Evolutionary conservation across 1,140 invertebrate species (phyloP), one percentile per base, ranked within the genome.

Genomic region (Bombus ignitus): DNA sequence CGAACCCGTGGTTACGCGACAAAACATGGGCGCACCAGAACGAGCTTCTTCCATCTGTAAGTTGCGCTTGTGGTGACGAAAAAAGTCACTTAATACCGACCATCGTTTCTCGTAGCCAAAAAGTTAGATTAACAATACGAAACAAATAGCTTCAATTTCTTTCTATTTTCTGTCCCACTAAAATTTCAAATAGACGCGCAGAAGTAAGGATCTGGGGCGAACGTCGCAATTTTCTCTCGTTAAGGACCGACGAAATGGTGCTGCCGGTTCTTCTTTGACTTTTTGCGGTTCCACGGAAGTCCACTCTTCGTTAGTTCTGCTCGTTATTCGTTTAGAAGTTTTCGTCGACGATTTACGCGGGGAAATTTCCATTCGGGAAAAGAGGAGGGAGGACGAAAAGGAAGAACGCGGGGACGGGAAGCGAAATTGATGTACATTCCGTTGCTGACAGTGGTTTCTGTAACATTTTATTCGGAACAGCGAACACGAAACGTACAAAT

Each of bases 381-480:
- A 37, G 10, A 62, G 25, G 57, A n/a, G 28, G 6, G 3, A 1
- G 53, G 53, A 35, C 32, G 8, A 44, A 12, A 22, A n/a, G n/a
- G 74, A 28, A 53, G 57, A 9, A 6, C 15, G 6, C 28, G 25
- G 15, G 72, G 10, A 66, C 57, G 18, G 35, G 35, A n/a, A 35
- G 25, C 39, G 53, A 80, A 80, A 85, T 85, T 80, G 76, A 80
- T 80, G 83, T 85, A 65, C 73, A 80, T 85, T 80, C 83, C 83
- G 42, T 53, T 37, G 68, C 57, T 39, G 68, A 85, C 77, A 80
- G 68, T 65, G 65, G 76, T 80, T 85, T 85, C 77, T 79, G 83
- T 80, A 73, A 85, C 83, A 80, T 85, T 85, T 71, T 79, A 85
- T 79, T 84, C 83, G 66, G 22, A 25, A 32, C 53, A 53, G 42